Percentiles rank a stretch among this genome's conserved stretches.
Conservation (phyloP, 1,140 invertebrate species). For the Drosophila albomicans region DNA sequence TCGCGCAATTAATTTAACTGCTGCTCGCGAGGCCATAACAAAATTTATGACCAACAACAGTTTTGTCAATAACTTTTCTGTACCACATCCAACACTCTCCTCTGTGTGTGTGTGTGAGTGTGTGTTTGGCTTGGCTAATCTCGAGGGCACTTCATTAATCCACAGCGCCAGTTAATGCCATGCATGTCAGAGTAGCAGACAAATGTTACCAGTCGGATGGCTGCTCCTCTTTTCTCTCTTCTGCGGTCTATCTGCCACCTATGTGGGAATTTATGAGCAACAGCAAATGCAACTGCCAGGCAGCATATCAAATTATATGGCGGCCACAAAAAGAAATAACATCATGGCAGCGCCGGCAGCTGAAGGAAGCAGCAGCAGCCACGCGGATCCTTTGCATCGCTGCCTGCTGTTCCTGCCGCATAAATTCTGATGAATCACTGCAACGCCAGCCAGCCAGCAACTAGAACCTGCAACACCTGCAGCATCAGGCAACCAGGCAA, state of each 20-base stretch:
- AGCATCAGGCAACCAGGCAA: constrained; percentile 33
- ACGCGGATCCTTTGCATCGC: constrained; percentile 16
- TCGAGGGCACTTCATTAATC: constrained; percentile 79
- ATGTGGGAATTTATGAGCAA: constrained; percentile 72
- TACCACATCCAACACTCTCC: neutral
- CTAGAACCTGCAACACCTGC: constrained; percentile 36
- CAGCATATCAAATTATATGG: constrained; percentile 81
- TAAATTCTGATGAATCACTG: constrained; percentile 83
- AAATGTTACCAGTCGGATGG: constrained; percentile 52
- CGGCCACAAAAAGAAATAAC: constrained; percentile 74
- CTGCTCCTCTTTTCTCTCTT: neutral
- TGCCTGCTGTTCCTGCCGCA: constrained; percentile 46
- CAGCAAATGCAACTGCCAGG: constrained; percentile 78
- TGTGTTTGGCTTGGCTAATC: constrained; percentile 59
- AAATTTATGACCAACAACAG: constrained; percentile 79
- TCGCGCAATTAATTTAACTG: constrained; percentile 78
- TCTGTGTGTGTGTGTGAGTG: neutral
- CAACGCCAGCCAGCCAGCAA: constrained; percentile 47
- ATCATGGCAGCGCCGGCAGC: constrained; percentile 32
- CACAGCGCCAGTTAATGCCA: constrained; percentile 75
- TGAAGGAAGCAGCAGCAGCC: constrained; percentile 17
- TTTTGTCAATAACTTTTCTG: constrained; percentile 80
- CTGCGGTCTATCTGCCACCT: constrained; percentile 12
- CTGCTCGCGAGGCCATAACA: constrained; percentile 76
- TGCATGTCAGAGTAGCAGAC: constrained; percentile 78